phyloP scores from a whole-genome alignment of 2,113 vertebrate species.

The Myotis davidii region DNA sequence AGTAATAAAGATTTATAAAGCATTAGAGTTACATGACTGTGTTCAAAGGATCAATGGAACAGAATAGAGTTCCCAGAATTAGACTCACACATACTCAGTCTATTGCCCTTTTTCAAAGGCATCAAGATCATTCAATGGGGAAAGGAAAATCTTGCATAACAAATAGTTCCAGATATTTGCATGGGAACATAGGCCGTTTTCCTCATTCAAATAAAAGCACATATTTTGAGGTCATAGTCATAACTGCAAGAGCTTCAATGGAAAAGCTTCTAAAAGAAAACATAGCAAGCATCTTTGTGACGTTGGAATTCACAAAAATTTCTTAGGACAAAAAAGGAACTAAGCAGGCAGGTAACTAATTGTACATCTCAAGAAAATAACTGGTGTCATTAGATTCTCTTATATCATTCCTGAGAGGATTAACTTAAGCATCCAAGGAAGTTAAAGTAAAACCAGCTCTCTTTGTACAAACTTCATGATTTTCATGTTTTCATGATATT shows the following conservation, averaged over 20 bases:
- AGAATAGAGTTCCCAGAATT: not conserved
- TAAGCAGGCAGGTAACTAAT: too few relatives aligned
- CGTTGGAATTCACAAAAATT: not conserved
- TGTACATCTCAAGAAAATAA: too few relatives aligned
- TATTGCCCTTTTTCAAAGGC: not conserved
- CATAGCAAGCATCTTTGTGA: not conserved
- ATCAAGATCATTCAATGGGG: not conserved
- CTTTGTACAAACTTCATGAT: too few relatives aligned
- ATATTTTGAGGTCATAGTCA: not conserved
- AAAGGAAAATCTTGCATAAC: conserved; percentile 29
- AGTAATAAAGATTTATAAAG: not conserved
- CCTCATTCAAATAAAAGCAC: conserved; percentile 26
- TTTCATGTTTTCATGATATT: too few relatives aligned
- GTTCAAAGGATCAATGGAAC: not conserved
- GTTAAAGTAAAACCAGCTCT: too few relatives aligned
- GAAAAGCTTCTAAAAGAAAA: not conserved
- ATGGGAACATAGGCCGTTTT: not conserved
- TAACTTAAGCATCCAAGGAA: too few relatives aligned
- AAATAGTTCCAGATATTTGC: not conserved
- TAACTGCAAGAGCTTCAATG: not conserved
- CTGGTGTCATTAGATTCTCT: too few relatives aligned
- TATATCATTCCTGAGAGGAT: too few relatives aligned
- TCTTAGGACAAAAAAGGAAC: conserved; percentile 11
- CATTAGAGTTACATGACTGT: not conserved
- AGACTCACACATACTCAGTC: not conserved